Evolutionary conservation across 2,888 invertebrate genomes (phyloP).

Genomic region (Conops quadrifasciatus): DNA sequence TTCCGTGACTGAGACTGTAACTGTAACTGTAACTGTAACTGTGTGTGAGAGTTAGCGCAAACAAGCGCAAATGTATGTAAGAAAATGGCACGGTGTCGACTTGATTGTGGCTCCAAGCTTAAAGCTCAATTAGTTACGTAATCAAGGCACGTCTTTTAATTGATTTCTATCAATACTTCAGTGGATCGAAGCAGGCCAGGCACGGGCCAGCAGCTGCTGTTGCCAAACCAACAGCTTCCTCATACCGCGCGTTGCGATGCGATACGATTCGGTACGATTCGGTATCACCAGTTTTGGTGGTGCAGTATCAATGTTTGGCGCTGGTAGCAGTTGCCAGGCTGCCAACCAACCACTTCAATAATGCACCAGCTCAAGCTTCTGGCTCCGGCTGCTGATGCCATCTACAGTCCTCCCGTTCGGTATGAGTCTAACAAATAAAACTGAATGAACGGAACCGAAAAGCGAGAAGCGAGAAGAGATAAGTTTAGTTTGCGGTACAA

Average conservation of each 20-base stretch:
- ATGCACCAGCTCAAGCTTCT: too few relatives aligned
- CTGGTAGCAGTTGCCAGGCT: neutral
- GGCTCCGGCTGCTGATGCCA: too few relatives aligned
- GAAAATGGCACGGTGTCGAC: neutral
- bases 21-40: neutral
- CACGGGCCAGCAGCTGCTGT: too few relatives aligned
- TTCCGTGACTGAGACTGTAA: neutral
- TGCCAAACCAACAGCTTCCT: too few relatives aligned
- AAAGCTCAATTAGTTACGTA: conserved; percentile 39
- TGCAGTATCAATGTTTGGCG: too few relatives aligned
- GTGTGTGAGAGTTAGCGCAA: neutral
- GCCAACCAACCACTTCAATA: neutral
- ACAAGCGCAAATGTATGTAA: neutral
- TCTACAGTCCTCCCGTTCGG: too few relatives aligned
- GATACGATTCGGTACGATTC: too few relatives aligned
- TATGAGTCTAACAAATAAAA: conserved; percentile 23
- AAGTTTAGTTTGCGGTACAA: conserved; percentile 16
- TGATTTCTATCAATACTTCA: conserved; percentile 46
- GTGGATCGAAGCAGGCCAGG: too few relatives aligned
- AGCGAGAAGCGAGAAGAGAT: conserved; percentile 10
- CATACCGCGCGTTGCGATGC: too few relatives aligned
- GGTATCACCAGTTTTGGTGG: neutral
- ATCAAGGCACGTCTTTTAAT: conserved; percentile 61
- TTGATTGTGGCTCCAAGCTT: neutral
- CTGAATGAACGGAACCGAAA: neutral